phyloP scores from a whole-genome alignment of 2,888 invertebrate species.

The Archips xylosteana region DNA sequence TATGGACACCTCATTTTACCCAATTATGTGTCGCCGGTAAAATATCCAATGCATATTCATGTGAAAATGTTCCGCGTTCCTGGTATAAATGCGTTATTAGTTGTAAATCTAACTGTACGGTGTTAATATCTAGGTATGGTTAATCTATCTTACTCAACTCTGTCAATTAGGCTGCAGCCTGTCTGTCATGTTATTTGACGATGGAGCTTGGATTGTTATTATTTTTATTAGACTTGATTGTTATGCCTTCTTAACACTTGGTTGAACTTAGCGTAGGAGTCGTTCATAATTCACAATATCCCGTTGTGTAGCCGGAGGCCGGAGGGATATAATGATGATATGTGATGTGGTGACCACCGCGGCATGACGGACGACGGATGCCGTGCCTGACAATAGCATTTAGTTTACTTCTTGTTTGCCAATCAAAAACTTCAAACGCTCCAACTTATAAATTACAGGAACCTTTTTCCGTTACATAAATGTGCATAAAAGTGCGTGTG shows the following conservation, averaged over 20 bases:
- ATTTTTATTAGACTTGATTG: conserved; percentile 27
- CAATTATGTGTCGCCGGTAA: conserved; percentile 53
- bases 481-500: not conserved
- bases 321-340: conserved; percentile 66
- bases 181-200: conserved; percentile 17
- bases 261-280: conserved; percentile 63
- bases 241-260: conserved; percentile 48
- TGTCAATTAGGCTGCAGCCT: conserved; percentile 35
- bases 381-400: conserved; percentile 52
- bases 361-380: conserved; percentile 66
- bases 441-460: conserved; percentile 8
- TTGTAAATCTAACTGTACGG: conserved; percentile 4
- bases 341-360: conserved; percentile 66
- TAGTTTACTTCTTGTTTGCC: conserved; percentile 59
- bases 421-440: conserved; percentile 42
- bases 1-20: conserved; percentile 56
- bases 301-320: conserved; percentile 69
- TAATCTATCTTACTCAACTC: conserved; percentile 35
- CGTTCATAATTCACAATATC: conserved; percentile 79
- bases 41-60: conserved; percentile 50
- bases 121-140: conserved; percentile 7
- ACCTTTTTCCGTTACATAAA: not conserved
- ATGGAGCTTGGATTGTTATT: conserved; percentile 25
- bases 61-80: conserved; percentile 42
- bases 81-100: conserved; percentile 31